A percentile compares a stretch with the other conserved stretches of the same genome.
Conservation (phyloP, 2,113 vertebrate species). For the Atrichornis clamosus region DNA sequence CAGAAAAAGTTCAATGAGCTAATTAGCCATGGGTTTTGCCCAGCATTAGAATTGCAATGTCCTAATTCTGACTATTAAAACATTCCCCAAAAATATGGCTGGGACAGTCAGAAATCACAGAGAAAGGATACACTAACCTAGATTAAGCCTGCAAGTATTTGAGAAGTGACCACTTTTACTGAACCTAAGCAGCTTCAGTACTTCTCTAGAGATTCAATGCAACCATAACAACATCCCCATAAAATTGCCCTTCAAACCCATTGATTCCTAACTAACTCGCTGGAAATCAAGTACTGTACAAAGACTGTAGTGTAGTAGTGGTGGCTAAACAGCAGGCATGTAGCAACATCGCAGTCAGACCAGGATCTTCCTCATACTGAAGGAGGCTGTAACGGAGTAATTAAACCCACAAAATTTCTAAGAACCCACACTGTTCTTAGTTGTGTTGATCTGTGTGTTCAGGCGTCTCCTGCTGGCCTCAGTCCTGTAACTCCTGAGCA, state of each 20-base stretch:
- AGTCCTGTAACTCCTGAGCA: not conserved
- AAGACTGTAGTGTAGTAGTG: not conserved
- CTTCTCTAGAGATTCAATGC: not conserved
- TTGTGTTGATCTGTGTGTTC: not conserved
- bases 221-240: not conserved
- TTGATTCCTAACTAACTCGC: not conserved
- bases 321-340: not conserved
- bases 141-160: not conserved
- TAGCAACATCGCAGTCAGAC: not conserved
- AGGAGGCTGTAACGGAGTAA: not conserved
- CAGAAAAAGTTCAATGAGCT: not conserved
- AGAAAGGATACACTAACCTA: not conserved
- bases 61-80: not conserved
- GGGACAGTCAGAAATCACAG: not conserved
- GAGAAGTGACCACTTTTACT: not conserved
- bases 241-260: not conserved
- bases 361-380: not conserved
- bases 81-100: not conserved
- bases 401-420: accelerated
- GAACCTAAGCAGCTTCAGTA: not conserved
- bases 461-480: not conserved
- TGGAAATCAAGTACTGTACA: not conserved
- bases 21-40: not conserved
- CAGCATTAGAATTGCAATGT: not conserved
- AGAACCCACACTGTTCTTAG: not conserved